These are phyloP conservation scores for Brachypodius melanocephalos DNA, from an alignment of 2,113 vertebrate species.

Conservation along the genomic window DNA sequence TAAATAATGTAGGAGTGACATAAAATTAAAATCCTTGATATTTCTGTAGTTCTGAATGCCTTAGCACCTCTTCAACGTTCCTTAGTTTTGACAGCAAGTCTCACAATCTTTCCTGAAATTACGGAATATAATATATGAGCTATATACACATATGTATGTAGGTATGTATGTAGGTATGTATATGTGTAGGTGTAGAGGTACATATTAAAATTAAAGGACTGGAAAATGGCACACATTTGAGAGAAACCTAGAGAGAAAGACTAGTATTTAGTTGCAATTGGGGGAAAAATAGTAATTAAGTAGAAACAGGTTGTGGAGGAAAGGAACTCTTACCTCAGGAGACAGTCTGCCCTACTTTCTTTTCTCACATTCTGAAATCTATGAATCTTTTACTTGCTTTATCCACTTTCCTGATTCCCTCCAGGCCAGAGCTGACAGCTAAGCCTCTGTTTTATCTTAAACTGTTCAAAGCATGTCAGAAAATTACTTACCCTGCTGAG, in stretches of 20 bases:
- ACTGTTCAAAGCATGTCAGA: constrained; percentile 16
- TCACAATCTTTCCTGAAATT: neutral
- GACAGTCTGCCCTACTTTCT: constrained; percentile 42
- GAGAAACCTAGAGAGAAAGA: neutral
- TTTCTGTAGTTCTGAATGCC: neutral
- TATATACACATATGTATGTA: no score
- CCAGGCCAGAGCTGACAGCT: constrained; percentile 30
- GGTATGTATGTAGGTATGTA: no score
- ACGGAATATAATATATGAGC: neutral
- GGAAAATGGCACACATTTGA: neutral
- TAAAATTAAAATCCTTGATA: neutral
- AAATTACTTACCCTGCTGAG: neutral
- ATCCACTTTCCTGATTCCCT: constrained; percentile 32
- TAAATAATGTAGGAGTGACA: neutral
- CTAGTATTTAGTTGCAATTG: neutral
- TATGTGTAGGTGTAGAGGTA: neutral
- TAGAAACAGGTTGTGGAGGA: neutral
- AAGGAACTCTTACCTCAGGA: constrained; percentile 22
- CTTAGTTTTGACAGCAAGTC: neutral
- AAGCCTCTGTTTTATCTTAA: constrained; percentile 49
- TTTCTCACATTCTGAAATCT: constrained; percentile 38
- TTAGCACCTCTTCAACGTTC: neutral
- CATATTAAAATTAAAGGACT: neutral
- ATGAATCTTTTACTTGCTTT: constrained; percentile 55
- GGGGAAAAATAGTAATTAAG: constrained; percentile 22